Percentiles rank a stretch among this genome's conserved stretches.
phyloP scores from a whole-genome alignment of 2,797 vertebrate genomes.

The Cyclopterus lumpus region DNA sequence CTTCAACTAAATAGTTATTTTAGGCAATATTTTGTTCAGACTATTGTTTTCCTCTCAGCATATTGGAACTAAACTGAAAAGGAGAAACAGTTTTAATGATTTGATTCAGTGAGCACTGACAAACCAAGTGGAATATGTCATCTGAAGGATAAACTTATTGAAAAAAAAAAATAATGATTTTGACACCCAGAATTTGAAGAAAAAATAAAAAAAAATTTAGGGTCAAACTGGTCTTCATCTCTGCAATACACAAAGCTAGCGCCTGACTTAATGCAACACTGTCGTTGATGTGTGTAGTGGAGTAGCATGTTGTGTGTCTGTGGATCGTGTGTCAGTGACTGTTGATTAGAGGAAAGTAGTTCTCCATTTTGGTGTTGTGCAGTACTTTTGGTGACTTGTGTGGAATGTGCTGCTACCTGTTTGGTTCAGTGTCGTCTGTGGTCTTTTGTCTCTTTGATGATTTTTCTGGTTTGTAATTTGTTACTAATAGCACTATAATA shows the following conservation, averaged over 20 bases:
- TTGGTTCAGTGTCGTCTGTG: slow-evolving; percentile 70
- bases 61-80: slow-evolving; percentile 16
- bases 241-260: slow-evolving; percentile 12
- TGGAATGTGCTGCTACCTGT: slow-evolving; percentile 59
- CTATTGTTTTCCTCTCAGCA: slow-evolving; percentile 6
- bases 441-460: slow-evolving; percentile 31
- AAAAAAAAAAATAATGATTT: slow-evolving; percentile 2
- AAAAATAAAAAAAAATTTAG: neutral
- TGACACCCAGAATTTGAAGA: slow-evolving; percentile 12
- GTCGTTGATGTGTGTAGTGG: slow-evolving; percentile 40
- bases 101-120: slow-evolving; percentile 19
- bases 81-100: slow-evolving; percentile 15
- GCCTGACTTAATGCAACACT: slow-evolving; percentile 23
- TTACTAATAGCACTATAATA: slow-evolving; percentile 5
- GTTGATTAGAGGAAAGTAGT: slow-evolving; percentile 41
- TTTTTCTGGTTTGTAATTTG: slow-evolving; percentile 28
- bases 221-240: neutral
- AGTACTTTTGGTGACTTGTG: slow-evolving; percentile 33
- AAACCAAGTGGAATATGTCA: slow-evolving; percentile 16
- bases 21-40: neutral
- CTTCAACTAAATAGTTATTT: slow-evolving; percentile 23
- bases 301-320: slow-evolving; percentile 71
- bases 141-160: neutral
- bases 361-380: slow-evolving; percentile 67
- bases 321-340: slow-evolving; percentile 62